These are phyloP conservation scores for Cettia cetti DNA, from an alignment of 2,113 vertebrate species.

Conservation along the genomic window DNA sequence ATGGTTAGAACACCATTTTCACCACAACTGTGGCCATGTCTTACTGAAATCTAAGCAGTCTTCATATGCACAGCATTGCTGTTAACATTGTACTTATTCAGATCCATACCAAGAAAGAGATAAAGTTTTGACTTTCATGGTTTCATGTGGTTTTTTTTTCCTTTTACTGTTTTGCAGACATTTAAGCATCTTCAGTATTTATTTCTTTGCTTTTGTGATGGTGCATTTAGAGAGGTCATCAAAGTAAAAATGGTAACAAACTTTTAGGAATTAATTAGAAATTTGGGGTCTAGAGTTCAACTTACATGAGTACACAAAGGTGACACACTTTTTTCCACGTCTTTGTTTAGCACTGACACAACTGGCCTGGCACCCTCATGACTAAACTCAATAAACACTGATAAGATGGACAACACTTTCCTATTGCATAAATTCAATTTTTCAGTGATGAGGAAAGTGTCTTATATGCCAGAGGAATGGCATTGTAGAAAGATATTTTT, in stretches of 20 bases:
- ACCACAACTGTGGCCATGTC: neutral
- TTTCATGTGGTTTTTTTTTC: rapidly evolving
- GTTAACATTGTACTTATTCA: neutral
- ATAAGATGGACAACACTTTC: neutral
- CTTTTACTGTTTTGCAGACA: neutral
- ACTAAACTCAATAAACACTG: neutral
- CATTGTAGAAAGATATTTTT: neutral
- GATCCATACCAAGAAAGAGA: neutral
- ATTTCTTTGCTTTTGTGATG: neutral
- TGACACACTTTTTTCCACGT: neutral
- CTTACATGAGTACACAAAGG: neutral
- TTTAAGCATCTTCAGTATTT: neutral
- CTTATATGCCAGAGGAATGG: neutral
- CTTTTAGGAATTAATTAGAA: neutral
- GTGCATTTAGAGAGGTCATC: neutral
- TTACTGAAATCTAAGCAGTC: neutral
- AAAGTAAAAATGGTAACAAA: neutral
- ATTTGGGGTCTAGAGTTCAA: neutral
- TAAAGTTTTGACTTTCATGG: neutral
- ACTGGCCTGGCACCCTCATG: neutral
- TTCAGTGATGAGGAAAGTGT: neutral
- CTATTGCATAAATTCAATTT: neutral
- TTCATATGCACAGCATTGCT: neutral
- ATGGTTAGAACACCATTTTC: neutral
- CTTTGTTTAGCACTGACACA: neutral